Conservation (phyloP, 2,113 vertebrate genomes). For the Symphodus melops region DNA sequence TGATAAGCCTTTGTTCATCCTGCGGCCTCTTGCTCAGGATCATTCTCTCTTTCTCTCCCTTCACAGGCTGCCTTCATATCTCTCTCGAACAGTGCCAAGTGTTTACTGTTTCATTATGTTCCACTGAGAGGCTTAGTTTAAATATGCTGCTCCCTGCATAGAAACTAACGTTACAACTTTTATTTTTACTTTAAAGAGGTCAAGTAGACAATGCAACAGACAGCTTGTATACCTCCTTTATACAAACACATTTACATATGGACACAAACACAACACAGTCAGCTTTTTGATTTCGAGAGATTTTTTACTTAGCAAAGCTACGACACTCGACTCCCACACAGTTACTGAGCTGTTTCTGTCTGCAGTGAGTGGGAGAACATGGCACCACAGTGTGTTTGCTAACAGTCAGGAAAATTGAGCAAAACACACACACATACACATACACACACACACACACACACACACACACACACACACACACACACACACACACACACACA, state of each 20-base stretch:
- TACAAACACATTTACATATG: slow-evolving; percentile 38
- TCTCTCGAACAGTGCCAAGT: slow-evolving; percentile 35
- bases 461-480: slow-evolving; percentile 24
- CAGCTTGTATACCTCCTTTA: slow-evolving; percentile 25
- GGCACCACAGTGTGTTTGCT: slow-evolving; percentile 62
- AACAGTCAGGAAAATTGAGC: slow-evolving; percentile 54
- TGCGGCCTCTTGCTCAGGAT: slow-evolving; percentile 19
- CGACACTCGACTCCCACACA: slow-evolving; percentile 65
- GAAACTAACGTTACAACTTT: neutral
- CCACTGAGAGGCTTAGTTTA: slow-evolving; percentile 30
- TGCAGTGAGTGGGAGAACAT: slow-evolving; percentile 60
- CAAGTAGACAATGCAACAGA: slow-evolving; percentile 7
- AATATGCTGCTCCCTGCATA: slow-evolving; percentile 33
- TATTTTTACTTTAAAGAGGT: slow-evolving; percentile 35
- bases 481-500: slow-evolving; percentile 24
- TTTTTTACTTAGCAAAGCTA: slow-evolving; percentile 39
- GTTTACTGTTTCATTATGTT: slow-evolving; percentile 39
- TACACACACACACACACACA: slow-evolving; percentile 24
- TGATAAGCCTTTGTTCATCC: slow-evolving; percentile 45
- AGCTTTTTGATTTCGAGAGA: slow-evolving; percentile 47
- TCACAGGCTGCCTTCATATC: slow-evolving; percentile 19
- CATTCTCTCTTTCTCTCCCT: slow-evolving; percentile 24
- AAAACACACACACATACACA: slow-evolving; percentile 39
- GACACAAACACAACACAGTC: slow-evolving; percentile 12
- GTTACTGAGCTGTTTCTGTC: slow-evolving; percentile 59